Evolutionary conservation across 2,113 vertebrate genomes (phyloP).

Genomic region (Orthonyx spaldingii): DNA sequence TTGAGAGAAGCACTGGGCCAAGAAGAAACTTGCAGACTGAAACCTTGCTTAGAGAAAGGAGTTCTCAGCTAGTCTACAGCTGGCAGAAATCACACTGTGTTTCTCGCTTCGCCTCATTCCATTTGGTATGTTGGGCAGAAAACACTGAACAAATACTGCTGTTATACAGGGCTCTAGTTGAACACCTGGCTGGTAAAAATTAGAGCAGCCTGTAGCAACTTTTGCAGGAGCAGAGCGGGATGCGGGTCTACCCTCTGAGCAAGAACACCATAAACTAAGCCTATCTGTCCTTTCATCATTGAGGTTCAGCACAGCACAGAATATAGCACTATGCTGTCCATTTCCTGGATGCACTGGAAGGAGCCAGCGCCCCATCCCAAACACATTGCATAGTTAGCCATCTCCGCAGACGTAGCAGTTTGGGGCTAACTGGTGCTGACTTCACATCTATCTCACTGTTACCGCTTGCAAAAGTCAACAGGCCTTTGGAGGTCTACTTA

Average conservation of each 20-base stretch:
- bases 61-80: neutral
- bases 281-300: fast-evolving
- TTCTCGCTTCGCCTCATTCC: neutral
- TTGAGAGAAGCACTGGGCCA: neutral
- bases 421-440: neutral
- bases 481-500: neutral
- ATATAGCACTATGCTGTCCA: neutral
- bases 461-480: neutral
- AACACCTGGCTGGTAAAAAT: neutral
- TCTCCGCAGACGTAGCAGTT: neutral
- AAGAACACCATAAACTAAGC: neutral
- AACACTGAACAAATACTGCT: neutral
- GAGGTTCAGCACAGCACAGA: neutral
- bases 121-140: neutral
- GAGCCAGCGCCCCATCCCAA: neutral
- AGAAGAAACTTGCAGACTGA: neutral
- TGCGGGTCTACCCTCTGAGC: neutral
- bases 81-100: neutral
- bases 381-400: fast-evolving
- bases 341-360: neutral
- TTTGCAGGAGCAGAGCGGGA: neutral
- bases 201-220: neutral
- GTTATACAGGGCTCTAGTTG: neutral
- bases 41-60: neutral
- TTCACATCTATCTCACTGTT: neutral